Evolutionary conservation across 1,140 invertebrate species (phyloP).

Genomic region (Mesaphorura yosii): DNA sequence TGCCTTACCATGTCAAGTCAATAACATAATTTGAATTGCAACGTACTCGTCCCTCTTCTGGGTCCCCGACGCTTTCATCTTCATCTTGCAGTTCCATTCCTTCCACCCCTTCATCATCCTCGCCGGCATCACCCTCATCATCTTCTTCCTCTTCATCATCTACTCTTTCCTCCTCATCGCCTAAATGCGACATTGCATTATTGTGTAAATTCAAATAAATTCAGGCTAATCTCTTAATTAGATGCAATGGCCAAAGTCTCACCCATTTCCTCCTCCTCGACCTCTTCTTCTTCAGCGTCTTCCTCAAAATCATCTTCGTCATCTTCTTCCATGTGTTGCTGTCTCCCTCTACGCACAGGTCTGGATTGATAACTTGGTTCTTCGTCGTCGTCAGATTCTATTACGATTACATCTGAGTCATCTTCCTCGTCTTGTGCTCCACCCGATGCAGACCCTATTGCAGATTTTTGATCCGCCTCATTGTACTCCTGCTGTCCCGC

Average conservation of each 20-base stretch:
- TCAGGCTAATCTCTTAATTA: too few species aligned
- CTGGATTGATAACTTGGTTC: neutral
- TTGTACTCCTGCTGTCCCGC: neutral
- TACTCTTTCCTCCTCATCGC: slow-evolving; percentile 30
- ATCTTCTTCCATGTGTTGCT: slow-evolving; percentile 22
- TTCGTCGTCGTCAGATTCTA: slow-evolving; percentile 33
- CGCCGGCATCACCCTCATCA: slow-evolving; percentile 36
- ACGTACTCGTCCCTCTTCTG: slow-evolving; percentile 45
- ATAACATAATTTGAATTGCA: slow-evolving; percentile 24
- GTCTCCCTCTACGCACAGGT: slow-evolving; percentile 3
- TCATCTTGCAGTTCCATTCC: slow-evolving; percentile 34
- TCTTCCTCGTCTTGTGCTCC: slow-evolving; percentile 25
- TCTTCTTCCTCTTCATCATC: slow-evolving; percentile 24
- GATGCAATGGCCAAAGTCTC: too few species aligned
- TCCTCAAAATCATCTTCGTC: slow-evolving; percentile 33
- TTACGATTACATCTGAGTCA: slow-evolving; percentile 32
- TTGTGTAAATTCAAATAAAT: too few species aligned
- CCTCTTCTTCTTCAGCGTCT: slow-evolving; percentile 27
- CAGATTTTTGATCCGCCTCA: neutral
- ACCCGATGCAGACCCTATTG: slow-evolving; percentile 1
- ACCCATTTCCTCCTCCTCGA: slow-evolving; percentile 31
- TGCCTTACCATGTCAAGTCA: neutral
- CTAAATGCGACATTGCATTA: slow-evolving; percentile 31
- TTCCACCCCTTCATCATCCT: slow-evolving; percentile 34
- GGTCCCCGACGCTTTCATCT: neutral